These are phyloP conservation scores for Eupithecia inturbata DNA, from an alignment of 2,888 invertebrate genomes.

Conservation along the genomic window DNA sequence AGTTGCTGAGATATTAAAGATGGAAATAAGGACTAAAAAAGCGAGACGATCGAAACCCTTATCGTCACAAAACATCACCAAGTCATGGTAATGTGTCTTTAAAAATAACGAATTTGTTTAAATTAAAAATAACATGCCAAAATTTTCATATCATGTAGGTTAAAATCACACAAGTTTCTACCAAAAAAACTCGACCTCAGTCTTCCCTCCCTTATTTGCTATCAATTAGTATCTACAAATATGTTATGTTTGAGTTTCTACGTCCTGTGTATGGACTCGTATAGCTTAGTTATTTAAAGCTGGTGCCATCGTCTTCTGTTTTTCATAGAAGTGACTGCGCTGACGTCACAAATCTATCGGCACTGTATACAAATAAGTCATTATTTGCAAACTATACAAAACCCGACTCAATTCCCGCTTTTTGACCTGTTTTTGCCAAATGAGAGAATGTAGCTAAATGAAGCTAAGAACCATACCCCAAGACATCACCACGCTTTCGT, in stretches of 20 bases:
- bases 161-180: neutral
- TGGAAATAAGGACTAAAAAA: too few species aligned
- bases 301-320: neutral
- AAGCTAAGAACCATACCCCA: too few species aligned
- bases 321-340: neutral
- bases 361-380: too few species aligned
- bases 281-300: neutral
- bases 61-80: neutral
- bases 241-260: constrained; percentile 27
- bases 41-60: too few species aligned
- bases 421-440: neutral
- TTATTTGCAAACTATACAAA: neutral
- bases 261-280: constrained; percentile 18
- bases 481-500: too few species aligned
- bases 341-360: neutral
- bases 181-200: neutral
- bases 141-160: neutral
- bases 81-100: neutral
- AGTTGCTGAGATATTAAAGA: too few species aligned
- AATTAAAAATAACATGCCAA: neutral
- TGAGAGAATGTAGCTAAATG: too few species aligned
- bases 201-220: constrained; percentile 27
- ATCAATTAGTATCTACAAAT: constrained; percentile 28
- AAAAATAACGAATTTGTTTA: neutral
- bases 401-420: neutral